phyloP scores from a whole-genome alignment of 2,888 invertebrate genomes.

The Leucophora obtusa region DNA sequence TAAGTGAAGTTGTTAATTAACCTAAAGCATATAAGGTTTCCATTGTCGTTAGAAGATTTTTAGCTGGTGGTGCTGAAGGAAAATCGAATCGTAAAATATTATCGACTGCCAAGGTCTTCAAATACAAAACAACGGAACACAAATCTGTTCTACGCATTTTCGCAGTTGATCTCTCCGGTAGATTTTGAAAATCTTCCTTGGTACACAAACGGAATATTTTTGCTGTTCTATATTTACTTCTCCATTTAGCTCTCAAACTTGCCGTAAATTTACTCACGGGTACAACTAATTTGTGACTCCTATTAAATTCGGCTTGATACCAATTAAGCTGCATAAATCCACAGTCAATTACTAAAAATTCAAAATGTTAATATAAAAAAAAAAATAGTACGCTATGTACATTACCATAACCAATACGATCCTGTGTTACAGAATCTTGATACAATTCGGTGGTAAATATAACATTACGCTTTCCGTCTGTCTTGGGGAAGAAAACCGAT shows the following conservation, averaged over 20 bases:
- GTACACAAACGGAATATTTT: constrained; percentile 91
- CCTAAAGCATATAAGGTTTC: constrained; percentile 92
- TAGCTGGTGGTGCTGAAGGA: constrained; percentile 94
- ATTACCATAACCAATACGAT: constrained; percentile 93
- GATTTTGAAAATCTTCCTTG: constrained; percentile 86
- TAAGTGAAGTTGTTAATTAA: constrained; percentile 47
- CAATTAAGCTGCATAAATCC: constrained; percentile 97
- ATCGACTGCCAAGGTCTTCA: constrained; percentile 96
- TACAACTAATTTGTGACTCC: constrained; percentile 89
- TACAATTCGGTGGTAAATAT: constrained; percentile 97
- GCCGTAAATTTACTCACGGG: constrained; percentile 94
- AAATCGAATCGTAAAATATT: constrained; percentile 95
- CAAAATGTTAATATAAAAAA: neutral
- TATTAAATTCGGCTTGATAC: constrained; percentile 90
- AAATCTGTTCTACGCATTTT: constrained; percentile 96
- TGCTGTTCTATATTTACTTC: constrained; percentile 91
- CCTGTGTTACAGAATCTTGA: constrained; percentile 97
- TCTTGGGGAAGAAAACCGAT: constrained; percentile 87
- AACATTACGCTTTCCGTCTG: constrained; percentile 89
- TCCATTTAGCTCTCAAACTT: constrained; percentile 93
- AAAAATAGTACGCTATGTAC: neutral
- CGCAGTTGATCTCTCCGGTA: constrained; percentile 88
- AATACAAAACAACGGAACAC: constrained; percentile 89
- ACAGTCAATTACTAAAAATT: constrained; percentile 89
- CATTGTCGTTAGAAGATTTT: constrained; percentile 89